Evolutionary conservation across 2,888 invertebrate species (phyloP).

Genomic region (Pteria penguin): DNA sequence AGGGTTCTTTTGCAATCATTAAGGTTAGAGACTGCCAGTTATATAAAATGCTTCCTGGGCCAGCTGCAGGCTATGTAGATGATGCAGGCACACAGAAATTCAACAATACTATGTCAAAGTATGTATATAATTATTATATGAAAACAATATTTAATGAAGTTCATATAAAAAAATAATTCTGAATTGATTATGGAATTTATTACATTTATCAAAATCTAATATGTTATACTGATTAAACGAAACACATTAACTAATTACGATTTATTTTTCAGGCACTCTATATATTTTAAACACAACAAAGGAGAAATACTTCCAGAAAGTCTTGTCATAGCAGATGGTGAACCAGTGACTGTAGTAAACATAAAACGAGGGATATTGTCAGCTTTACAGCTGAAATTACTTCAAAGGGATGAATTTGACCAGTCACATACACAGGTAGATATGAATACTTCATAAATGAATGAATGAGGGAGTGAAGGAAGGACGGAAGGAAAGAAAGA

Average conservation of each 20-base stretch:
- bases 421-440: conserved; percentile 20
- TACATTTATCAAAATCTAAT: too few species aligned
- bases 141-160: too few species aligned
- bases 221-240: not conserved
- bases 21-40: conserved; percentile 28
- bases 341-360: conserved; percentile 89
- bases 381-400: conserved; percentile 92
- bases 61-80: conserved; percentile 5
- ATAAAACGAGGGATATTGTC: conserved; percentile 93
- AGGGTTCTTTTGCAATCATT: too few species aligned
- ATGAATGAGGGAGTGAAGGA: too few species aligned
- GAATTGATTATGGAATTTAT: too few species aligned
- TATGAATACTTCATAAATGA: too few species aligned
- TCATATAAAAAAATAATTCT: too few species aligned
- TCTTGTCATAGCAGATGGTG: conserved; percentile 87
- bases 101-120: conserved; percentile 3
- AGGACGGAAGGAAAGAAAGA: too few species aligned
- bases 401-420: conserved; percentile 83
- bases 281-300: conserved; percentile 59
- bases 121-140: too few species aligned
- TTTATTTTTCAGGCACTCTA: conserved; percentile 44
- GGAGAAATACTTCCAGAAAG: conserved; percentile 82
- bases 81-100: not conserved
- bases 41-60: conserved; percentile 17
- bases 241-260: conserved; percentile 1